Evolutionary conservation across 2,113 vertebrate species (phyloP).

Genomic region (Coturnix japonica): DNA sequence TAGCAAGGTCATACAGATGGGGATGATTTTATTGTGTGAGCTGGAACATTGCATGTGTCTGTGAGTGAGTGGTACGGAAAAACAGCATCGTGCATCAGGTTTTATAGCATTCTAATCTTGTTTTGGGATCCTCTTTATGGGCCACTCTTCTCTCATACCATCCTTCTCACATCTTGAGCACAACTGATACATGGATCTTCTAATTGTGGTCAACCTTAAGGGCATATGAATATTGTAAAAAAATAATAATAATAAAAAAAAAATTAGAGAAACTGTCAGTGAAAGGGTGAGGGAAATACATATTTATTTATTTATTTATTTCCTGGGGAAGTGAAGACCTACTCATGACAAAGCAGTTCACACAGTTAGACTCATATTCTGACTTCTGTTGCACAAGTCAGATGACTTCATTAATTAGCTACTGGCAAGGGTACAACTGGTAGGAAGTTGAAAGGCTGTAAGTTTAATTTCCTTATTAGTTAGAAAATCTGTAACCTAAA

Average conservation of each 20-base stretch:
- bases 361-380: not conserved
- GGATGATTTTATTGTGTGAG: not conserved
- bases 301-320: not conserved
- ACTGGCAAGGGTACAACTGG: not conserved
- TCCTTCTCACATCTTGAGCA: not conserved
- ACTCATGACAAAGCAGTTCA: not conserved
- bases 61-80: accelerated
- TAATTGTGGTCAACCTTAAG: not conserved
- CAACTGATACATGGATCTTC: not conserved
- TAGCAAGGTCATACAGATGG: not conserved
- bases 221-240: slow-evolving; percentile 5
- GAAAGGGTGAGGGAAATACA: not conserved
- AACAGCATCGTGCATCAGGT: not conserved
- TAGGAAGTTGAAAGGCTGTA: not conserved
- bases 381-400: not conserved
- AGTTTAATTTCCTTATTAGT: not conserved
- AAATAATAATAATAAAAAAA: not conserved
- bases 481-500: not conserved
- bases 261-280: not conserved
- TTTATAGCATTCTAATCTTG: not conserved
- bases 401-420: not conserved
- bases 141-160: not conserved
- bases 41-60: not conserved
- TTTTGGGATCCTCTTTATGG: not conserved
- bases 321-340: not conserved